A percentile compares a stretch with the other conserved stretches of the same genome.
phyloP scores from a whole-genome alignment of 2,888 invertebrate species.

The Adelognathus sp. region DNA sequence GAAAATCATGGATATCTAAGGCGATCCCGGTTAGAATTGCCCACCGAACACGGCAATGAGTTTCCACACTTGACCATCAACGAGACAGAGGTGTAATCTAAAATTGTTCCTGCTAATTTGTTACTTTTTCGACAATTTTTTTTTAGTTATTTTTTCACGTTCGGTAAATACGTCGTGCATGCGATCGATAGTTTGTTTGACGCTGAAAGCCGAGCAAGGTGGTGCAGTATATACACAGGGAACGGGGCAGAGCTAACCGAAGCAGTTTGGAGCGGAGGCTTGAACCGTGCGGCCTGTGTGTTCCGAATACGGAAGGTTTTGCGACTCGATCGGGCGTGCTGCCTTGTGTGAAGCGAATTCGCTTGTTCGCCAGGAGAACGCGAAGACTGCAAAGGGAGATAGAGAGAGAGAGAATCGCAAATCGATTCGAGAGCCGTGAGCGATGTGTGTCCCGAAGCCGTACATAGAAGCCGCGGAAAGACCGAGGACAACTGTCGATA shows the following conservation, averaged over 20 bases:
- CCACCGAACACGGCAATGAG: neutral
- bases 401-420: conserved; percentile 27
- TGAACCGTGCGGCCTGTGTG: neutral
- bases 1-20: too few species aligned
- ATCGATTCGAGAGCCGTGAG: conserved; percentile 42
- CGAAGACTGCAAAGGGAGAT: neutral
- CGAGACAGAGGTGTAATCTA: neutral
- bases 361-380: neutral
- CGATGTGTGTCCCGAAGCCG: conserved; percentile 14
- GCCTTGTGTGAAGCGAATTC: neutral
- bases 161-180: neutral
- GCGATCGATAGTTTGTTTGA: conserved; percentile 2
- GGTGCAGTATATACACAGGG: too few species aligned
- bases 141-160: neutral
- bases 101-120: neutral
- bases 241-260: conserved; percentile 4
- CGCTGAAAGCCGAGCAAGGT: neutral
- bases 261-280: neutral
- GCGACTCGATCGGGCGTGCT: conserved; percentile 12
- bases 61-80: neutral
- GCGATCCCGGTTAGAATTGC: too few species aligned
- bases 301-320: conserved; percentile 6
- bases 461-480: conserved; percentile 31
- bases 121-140: neutral
- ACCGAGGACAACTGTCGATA: conserved; percentile 22